Evolutionary conservation across 2,888 invertebrate genomes (phyloP), one percentile per base, ranked within the genome.

Genomic region (Empis stercorea): DNA sequence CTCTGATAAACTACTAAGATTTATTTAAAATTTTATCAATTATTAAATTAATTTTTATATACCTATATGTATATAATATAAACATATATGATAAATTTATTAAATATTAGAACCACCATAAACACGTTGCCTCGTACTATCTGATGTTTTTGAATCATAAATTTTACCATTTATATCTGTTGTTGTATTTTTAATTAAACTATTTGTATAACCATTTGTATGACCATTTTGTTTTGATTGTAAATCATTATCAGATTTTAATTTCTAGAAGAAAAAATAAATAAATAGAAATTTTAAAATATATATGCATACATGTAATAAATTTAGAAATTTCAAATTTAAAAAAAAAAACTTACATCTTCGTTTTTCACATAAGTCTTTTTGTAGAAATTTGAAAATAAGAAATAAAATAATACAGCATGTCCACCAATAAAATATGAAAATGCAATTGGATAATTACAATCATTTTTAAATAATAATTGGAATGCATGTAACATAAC

Each of bases 371-470:
- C 66, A 68, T 88, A 88, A 4, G 85, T 76, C 58, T 84, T 76
- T 57, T 82, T 80, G 76, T 94, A 95, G 76, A 95, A 95, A 64
- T 87, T 80, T 2, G 85, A 84, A 77, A 95, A 95, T 46, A 95
- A 78, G 71, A 88, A 81, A 66, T 88, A 88, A 76, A 95, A 95
- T 74, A 95, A 83, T 30, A 92, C 73, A 2, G 92, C 91, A 70
- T 95, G 93, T 63, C 85, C 75, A 52, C 89, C 88, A 63, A 95
- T 95, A 81, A 85, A 88, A 81, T 86, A 89, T 52, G 84, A 84
- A 67, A 91, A 89, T 4, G 82, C 83, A 48, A 81, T 79, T 1
- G 94, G 93, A 66, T 91, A 94, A 65, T 88, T 79, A 74, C 94
- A 95, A 45, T 89, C 87, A 56, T 81, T 78, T 46, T 59, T 61